Conservation (phyloP, 2,888 invertebrate species). For the Spialia ferax region DNA sequence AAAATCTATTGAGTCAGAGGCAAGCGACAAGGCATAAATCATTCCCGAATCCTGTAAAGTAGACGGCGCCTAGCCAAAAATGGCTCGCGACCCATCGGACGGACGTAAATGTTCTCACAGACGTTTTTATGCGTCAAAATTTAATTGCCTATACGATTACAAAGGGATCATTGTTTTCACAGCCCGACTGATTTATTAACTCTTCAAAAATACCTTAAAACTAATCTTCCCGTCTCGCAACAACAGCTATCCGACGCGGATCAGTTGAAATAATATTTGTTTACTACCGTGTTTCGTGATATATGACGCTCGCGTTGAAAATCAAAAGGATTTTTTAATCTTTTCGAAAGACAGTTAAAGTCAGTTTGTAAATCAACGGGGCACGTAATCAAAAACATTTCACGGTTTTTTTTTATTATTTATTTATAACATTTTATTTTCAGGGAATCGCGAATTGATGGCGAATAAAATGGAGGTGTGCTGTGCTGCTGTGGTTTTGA, state of each 20-base stretch:
- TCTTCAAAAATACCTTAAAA: slow-evolving; percentile 53
- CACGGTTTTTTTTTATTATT: slow-evolving; percentile 17
- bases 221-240: slow-evolving; percentile 51
- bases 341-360: slow-evolving; percentile 41
- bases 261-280: slow-evolving; percentile 68
- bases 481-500: slow-evolving; percentile 2
- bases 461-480: slow-evolving; percentile 19
- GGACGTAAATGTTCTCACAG: slow-evolving; percentile 47
- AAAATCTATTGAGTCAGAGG: slow-evolving; percentile 59
- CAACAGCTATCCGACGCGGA: slow-evolving; percentile 49
- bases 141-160: slow-evolving; percentile 84
- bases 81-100: slow-evolving; percentile 46
- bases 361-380: slow-evolving; percentile 37
- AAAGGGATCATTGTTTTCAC: slow-evolving; percentile 83
- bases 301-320: slow-evolving; percentile 48
- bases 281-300: slow-evolving; percentile 70
- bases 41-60: slow-evolving; percentile 71
- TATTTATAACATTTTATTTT: slow-evolving; percentile 36
- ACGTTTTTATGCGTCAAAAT: slow-evolving; percentile 75
- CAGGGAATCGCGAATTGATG: slow-evolving; percentile 30
- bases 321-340: slow-evolving; percentile 29
- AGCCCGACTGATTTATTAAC: slow-evolving; percentile 75
- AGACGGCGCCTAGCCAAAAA: slow-evolving; percentile 62
- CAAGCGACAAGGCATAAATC: slow-evolving; percentile 66
- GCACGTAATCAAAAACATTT: slow-evolving; percentile 33